Percentiles rank a stretch among this genome's conserved stretches.
phyloP scores from a whole-genome alignment of 2,888 invertebrate species.

The Danaus chrysippus region DNA sequence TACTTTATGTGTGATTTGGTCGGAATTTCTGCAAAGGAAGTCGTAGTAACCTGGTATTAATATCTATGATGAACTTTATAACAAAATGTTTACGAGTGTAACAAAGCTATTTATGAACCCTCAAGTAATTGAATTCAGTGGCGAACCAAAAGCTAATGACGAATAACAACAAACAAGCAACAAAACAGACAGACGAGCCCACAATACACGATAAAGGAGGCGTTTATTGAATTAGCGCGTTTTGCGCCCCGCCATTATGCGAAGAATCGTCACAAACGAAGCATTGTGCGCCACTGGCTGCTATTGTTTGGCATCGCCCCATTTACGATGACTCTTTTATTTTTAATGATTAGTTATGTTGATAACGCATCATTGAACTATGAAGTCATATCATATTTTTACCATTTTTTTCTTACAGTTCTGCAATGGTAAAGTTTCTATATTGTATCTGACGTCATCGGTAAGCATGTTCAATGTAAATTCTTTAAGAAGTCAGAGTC shows the following conservation, averaged over 20 bases:
- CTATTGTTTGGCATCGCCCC: conserved; percentile 74
- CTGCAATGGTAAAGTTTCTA: no score
- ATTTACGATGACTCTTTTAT: conserved; percentile 73
- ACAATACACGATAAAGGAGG: conserved; percentile 70
- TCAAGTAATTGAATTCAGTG: conserved; percentile 22
- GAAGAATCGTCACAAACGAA: conserved; percentile 78
- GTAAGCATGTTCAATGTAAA: background rate
- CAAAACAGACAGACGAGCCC: conserved; percentile 61
- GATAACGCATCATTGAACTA: conserved; percentile 34
- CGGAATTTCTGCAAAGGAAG: no score
- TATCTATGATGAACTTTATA: no score
- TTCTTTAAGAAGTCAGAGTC: conserved; percentile 41
- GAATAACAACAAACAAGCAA: conserved; percentile 47
- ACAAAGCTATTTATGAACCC: no score
- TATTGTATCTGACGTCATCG: no score
- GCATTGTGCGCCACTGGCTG: conserved; percentile 72
- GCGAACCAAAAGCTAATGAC: conserved; percentile 27
- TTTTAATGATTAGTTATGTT: conserved; percentile 46
- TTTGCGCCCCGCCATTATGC: conserved; percentile 72
- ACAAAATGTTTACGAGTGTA: no score
- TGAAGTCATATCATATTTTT: no score
- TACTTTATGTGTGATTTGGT: no score
- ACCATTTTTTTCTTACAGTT: no score
- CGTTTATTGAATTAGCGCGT: conserved; percentile 72
- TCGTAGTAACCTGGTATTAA: no score